Evolutionary conservation across 2,113 vertebrate genomes (phyloP), one percentile per base, ranked within the genome.

Genomic region (Nibea albiflora): DNA sequence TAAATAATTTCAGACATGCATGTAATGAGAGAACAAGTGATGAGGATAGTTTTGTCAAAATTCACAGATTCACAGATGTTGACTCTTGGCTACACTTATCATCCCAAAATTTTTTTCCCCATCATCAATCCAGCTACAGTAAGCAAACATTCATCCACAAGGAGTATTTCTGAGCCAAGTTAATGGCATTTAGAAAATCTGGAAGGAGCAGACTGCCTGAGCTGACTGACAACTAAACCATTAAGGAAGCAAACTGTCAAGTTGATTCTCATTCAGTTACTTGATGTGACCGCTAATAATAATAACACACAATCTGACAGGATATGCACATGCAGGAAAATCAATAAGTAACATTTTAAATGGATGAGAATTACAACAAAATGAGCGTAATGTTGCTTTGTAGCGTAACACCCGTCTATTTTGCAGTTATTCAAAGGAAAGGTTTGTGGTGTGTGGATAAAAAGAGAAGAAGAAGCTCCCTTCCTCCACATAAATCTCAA

Each of bases 1-100:
- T 52, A 26, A 78, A 75, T 71, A 61, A 71, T 66, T 42, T 54
- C n/a, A 70, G 81, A 83, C 68, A 79, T 22, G 54, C 26, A 68
- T 75, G 63, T 66, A 77, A 82, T 81, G 73, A 86, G 49, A 75
- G 26, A 46, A 52, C n/a, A 66, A 66, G 49, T 8, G 42, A 69
- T 70, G 6, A 46, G 85, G 62, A 80, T 28, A 80, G 44, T 69
- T 64, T 82, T 42, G 61, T 75, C 58, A 58, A 70, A 74, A 74
- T 63, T 66, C 50, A 62, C 68, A 44, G 52, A 62, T 66, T 77
- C 49, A 76, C 31, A 65, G 28, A 68, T 57, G 52, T 49, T 58
- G 62, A 26, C 49, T 75, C 22, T 69, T n/a, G 28, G 49, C 49
- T 53, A 50, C 53, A 72, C 71, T 70, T 47, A 52, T 77, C 49